phyloP scores from a whole-genome alignment of 2,113 vertebrate species.

The Gobio gobio region DNA sequence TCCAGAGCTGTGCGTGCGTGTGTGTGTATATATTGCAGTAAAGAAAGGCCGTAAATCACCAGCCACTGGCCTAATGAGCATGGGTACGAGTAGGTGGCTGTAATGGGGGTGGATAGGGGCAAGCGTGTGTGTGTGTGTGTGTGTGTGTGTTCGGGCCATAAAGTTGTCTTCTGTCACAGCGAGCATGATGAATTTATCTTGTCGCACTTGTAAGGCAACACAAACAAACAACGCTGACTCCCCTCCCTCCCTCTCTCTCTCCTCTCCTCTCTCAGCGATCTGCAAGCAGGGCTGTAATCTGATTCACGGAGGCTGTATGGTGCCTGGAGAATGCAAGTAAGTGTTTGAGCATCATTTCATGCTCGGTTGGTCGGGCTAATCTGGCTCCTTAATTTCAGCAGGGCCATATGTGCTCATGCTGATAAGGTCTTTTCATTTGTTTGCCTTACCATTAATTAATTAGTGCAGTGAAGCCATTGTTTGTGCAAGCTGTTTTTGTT shows the following conservation, averaged over 20 bases:
- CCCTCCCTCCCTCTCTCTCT: slow-evolving; percentile 9
- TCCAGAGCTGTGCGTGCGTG: not conserved
- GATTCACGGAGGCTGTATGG: slow-evolving; percentile 83
- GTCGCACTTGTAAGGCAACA: slow-evolving; percentile 60
- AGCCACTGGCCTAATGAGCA: slow-evolving; percentile 56
- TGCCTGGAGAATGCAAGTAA: slow-evolving; percentile 94
- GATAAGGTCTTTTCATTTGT: slow-evolving; percentile 53
- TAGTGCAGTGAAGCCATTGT: slow-evolving; percentile 39
- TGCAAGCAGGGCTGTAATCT: slow-evolving; percentile 95
- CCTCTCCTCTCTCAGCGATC: slow-evolving; percentile 80
- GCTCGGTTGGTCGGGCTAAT: slow-evolving; percentile 51
- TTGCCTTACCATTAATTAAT: slow-evolving; percentile 60
- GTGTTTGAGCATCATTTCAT: slow-evolving; percentile 62
- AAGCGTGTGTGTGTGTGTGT: slow-evolving; percentile 40
- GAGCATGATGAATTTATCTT: slow-evolving; percentile 61
- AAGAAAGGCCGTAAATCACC: slow-evolving; percentile 65
- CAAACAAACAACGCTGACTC: slow-evolving; percentile 55
- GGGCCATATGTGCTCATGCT: slow-evolving; percentile 56
- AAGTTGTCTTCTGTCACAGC: slow-evolving; percentile 58
- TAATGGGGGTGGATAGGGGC: slow-evolving; percentile 8
- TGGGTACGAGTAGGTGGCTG: slow-evolving; percentile 58
- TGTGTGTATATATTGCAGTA: not conserved
- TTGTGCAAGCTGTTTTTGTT: slow-evolving; percentile 47
- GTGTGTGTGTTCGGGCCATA: slow-evolving; percentile 57
- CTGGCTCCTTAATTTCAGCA: slow-evolving; percentile 55